Conservation (phyloP, 2,797 vertebrate genomes). For the Neomorphus geoffroyi region DNA sequence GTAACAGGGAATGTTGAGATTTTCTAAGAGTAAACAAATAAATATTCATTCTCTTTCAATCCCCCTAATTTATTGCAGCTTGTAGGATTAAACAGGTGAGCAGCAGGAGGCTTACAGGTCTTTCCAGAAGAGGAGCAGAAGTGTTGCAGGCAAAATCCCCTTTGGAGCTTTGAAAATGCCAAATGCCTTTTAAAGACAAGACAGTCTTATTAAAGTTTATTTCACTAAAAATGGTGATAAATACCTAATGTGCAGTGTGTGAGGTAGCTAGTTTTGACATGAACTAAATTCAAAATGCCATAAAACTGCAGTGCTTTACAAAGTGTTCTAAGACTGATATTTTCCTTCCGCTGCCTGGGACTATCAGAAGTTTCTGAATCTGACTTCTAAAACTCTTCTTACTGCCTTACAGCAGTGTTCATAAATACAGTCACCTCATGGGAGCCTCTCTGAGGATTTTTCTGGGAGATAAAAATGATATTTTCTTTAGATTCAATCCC, state of each 20-base stretch:
- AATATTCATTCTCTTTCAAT: neutral
- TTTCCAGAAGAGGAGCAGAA: neutral
- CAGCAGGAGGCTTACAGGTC: neutral
- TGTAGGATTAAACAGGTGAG: neutral
- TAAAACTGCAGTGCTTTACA: neutral
- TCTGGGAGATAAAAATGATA: slow-evolving; percentile 4
- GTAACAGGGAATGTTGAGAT: neutral
- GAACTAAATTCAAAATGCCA: neutral
- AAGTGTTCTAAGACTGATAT: neutral
- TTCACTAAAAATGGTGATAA: neutral
- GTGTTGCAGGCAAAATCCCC: neutral
- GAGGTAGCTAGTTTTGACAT: neutral
- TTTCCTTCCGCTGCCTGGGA: neutral
- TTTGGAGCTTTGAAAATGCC: slow-evolving; percentile 29
- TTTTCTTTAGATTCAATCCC: slow-evolving; percentile 22
- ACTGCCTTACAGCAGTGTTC: neutral
- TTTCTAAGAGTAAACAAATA: neutral
- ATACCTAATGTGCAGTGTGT: neutral
- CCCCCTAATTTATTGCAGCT: neutral
- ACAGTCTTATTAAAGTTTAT: neutral
- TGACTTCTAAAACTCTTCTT: neutral
- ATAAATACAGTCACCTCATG: neutral
- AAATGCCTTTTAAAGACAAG: neutral
- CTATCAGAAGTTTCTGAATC: neutral
- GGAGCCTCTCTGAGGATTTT: neutral